phyloP scores from a whole-genome alignment of 1,140 invertebrate genomes.

The Drosophila punjabiensis region DNA sequence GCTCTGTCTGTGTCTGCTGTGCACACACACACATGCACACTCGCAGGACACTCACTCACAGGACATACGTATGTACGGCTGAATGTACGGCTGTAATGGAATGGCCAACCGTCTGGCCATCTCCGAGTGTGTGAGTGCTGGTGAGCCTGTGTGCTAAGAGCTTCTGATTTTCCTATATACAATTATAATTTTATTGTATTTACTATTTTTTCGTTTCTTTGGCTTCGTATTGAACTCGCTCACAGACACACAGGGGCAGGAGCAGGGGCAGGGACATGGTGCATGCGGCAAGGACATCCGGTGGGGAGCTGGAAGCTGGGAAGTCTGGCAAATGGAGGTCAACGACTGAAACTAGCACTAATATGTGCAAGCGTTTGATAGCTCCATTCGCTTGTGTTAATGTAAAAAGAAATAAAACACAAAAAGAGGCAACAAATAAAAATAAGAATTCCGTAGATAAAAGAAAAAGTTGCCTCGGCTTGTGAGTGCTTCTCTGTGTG shows the following conservation, averaged over 20 bases:
- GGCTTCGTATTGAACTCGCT: slow-evolving; percentile 79
- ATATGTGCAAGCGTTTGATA: slow-evolving; percentile 59
- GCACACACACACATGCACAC: slow-evolving; percentile 46
- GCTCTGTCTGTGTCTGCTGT: slow-evolving; percentile 66
- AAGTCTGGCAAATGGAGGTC: slow-evolving; percentile 82
- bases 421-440: slow-evolving; percentile 61
- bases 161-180: slow-evolving; percentile 82
- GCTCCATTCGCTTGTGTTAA: slow-evolving; percentile 70
- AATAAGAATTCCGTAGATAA: slow-evolving; percentile 62
- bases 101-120: slow-evolving; percentile 70
- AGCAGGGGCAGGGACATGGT: slow-evolving; percentile 25
- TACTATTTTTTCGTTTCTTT: slow-evolving; percentile 83
- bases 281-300: slow-evolving; percentile 51
- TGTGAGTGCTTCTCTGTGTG: slow-evolving; percentile 13
- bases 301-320: slow-evolving; percentile 11
- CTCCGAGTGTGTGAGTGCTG: slow-evolving; percentile 25
- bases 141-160: slow-evolving; percentile 56
- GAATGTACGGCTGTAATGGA: slow-evolving; percentile 64
- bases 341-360: slow-evolving; percentile 82
- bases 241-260: slow-evolving; percentile 50
- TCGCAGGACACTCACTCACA: slow-evolving; percentile 25
- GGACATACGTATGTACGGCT: slow-evolving; percentile 34
- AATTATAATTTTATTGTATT: slow-evolving; percentile 85
- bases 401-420: slow-evolving; percentile 75
- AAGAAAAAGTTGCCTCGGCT: slow-evolving; percentile 67